Evolutionary conservation across 2,113 vertebrate genomes (phyloP).

Genomic region (Psilopsiagon aymara): DNA sequence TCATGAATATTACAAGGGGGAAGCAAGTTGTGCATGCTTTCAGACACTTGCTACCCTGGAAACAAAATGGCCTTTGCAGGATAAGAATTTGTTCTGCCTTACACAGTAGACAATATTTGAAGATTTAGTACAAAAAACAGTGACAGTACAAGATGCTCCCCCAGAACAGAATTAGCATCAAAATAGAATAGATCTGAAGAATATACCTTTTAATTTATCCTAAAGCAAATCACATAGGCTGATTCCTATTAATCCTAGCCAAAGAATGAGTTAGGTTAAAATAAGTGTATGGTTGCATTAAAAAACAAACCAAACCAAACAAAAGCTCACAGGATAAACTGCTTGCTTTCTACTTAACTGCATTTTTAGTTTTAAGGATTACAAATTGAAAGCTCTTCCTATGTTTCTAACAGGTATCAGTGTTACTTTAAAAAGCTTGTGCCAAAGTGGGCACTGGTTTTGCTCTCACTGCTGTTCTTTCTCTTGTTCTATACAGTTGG

Average conservation of each 20-base stretch:
- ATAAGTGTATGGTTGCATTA: slow-evolving; percentile 84
- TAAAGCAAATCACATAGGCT: slow-evolving; percentile 91
- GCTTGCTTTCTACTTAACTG: slow-evolving; percentile 87
- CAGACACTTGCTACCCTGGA: slow-evolving; percentile 88
- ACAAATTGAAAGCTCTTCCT: slow-evolving; percentile 90
- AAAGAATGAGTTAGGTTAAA: slow-evolving; percentile 86
- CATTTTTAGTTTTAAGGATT: slow-evolving; percentile 89
- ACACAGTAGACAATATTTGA: slow-evolving; percentile 90
- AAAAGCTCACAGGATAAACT: slow-evolving; percentile 78
- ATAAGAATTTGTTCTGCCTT: slow-evolving; percentile 86
- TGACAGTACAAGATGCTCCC: slow-evolving; percentile 92
- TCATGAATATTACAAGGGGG: slow-evolving; percentile 90
- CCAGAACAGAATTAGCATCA: slow-evolving; percentile 96
- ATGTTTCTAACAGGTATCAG: slow-evolving; percentile 76
- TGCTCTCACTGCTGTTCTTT: slow-evolving; percentile 66
- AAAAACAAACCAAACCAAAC: slow-evolving; percentile 68
- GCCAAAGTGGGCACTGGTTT: slow-evolving; percentile 65
- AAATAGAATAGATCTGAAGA: slow-evolving; percentile 92
- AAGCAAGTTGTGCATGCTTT: slow-evolving; percentile 97
- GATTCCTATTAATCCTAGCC: slow-evolving; percentile 89
- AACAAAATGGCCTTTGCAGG: slow-evolving; percentile 81
- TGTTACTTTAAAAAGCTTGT: slow-evolving; percentile 71
- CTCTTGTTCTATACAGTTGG: slow-evolving; percentile 68
- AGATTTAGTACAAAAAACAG: slow-evolving; percentile 92
- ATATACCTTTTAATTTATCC: slow-evolving; percentile 86